phyloP scores from a whole-genome alignment of 2,113 vertebrate species.

The Lethenteron reissneri region DNA sequence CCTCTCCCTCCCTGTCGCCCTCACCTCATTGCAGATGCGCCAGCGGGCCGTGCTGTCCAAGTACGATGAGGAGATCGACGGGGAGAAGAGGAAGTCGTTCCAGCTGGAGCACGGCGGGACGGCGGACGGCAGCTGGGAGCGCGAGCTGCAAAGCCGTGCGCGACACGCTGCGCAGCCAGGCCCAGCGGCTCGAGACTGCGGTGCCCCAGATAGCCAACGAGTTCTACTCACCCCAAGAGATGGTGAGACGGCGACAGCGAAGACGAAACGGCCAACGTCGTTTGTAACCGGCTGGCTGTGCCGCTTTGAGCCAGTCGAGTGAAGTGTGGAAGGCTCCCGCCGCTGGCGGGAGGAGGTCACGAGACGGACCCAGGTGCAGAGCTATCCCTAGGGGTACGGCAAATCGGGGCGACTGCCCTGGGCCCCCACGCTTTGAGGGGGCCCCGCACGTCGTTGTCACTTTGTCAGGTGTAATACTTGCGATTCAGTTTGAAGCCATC shows the following conservation, averaged over 20 bases:
- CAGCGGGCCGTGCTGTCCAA: conserved; percentile 38
- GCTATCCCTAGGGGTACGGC: no score
- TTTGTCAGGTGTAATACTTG: no score
- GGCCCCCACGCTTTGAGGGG: no score
- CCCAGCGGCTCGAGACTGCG: conserved; percentile 37
- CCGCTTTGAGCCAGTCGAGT: no score
- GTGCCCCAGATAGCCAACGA: conserved; percentile 36
- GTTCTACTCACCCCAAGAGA: conserved; percentile 52
- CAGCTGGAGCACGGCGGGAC: conserved; percentile 30
- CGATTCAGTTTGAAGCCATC: no score
- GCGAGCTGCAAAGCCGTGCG: conserved; percentile 46
- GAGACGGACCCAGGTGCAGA: no score
- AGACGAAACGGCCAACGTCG: no score
- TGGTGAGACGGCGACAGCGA: conserved; percentile 21
- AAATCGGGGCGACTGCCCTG: no score
- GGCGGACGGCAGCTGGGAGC: conserved; percentile 39
- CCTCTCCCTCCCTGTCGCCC: neutral
- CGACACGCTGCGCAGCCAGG: conserved; percentile 33
- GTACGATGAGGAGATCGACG: conserved; percentile 64
- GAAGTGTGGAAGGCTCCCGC: no score
- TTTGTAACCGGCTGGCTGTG: no score
- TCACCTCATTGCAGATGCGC: conserved; percentile 23
- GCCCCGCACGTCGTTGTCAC: no score
- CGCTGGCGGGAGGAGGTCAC: no score
- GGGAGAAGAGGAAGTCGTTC: conserved; percentile 55